Percentiles rank a stretch among this genome's conserved stretches.
Evolutionary conservation across 2,888 invertebrate species (phyloP).

Genomic region (Lottia scabra): DNA sequence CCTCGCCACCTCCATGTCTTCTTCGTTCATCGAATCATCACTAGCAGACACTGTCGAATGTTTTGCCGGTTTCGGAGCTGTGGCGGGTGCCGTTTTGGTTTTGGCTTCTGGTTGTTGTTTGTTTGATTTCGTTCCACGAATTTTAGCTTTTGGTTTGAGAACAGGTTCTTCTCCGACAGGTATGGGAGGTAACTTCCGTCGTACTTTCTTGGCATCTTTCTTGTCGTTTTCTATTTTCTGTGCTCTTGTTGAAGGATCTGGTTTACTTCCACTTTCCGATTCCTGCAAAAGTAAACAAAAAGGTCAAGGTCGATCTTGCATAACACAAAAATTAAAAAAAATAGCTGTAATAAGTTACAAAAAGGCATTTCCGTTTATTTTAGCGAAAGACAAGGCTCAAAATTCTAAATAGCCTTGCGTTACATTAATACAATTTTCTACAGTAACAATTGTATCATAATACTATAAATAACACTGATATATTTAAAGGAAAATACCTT

Average conservation of each 20-base stretch:
- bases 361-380: too few species aligned
- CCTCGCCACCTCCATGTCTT: constrained; percentile 57
- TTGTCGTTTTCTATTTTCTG: constrained; percentile 10
- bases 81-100: background rate
- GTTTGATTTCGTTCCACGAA: constrained; percentile 23
- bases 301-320: too few species aligned
- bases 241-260: too few species aligned
- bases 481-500: constrained; percentile 24
- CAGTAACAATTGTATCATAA: too few species aligned
- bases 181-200: constrained; percentile 58
- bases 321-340: too few species aligned
- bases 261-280: too few species aligned
- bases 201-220: constrained; percentile 47
- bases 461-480: background rate
- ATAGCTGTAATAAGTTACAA: too few species aligned
- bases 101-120: constrained; percentile 10
- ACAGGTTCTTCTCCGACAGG: constrained; percentile 53
- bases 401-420: too few species aligned
- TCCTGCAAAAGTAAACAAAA: too few species aligned
- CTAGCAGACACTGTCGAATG: constrained; percentile 36
- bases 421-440: too few species aligned
- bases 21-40: constrained; percentile 58
- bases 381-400: too few species aligned
- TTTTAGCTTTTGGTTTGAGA: constrained; percentile 31
- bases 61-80: constrained; percentile 10